A percentile compares a stretch with the other conserved stretches of the same genome.
These are phyloP conservation scores for Drosophila parvula DNA, from an alignment of 1,140 invertebrate species.

Conservation along the genomic window DNA sequence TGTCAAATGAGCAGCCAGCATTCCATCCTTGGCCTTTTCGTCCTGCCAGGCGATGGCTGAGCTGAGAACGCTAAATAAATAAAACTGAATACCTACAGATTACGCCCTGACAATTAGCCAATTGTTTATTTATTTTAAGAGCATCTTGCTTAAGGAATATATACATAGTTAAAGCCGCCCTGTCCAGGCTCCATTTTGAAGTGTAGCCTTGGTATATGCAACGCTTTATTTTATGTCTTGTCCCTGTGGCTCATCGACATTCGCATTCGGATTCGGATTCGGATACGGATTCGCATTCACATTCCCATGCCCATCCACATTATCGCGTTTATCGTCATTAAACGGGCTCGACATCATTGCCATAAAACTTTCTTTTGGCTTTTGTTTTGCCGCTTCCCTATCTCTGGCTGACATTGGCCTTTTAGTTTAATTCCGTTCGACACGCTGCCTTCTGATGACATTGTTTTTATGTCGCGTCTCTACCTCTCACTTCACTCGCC, in stretches of 20 bases:
- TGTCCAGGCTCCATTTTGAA: background rate
- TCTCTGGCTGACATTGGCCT: conserved; percentile 58
- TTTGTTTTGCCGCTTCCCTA: conserved; percentile 19
- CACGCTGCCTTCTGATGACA: conserved; percentile 63
- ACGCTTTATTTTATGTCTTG: conserved; percentile 42
- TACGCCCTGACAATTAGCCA: no score
- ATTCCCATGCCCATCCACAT: conserved; percentile 12
- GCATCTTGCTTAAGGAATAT: background rate
- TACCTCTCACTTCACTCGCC: background rate
- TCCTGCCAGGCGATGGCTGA: background rate
- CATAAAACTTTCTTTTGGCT: conserved; percentile 48
- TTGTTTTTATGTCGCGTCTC: conserved; percentile 70
- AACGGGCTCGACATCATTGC: conserved; percentile 29
- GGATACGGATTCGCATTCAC: background rate
- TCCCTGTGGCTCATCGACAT: background rate
- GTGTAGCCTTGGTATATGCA: conserved; percentile 59
- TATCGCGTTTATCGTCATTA: conserved; percentile 37
- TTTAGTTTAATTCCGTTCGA: conserved; percentile 75
- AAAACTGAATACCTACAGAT: no score
- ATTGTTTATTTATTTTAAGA: background rate
- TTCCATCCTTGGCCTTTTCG: conserved; percentile 6
- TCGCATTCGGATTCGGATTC: background rate
- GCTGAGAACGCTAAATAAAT: no score
- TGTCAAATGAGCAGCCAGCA: conserved; percentile 53
- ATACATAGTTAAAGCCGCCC: no score